A percentile compares a stretch with the other conserved stretches of the same genome.
phyloP scores from a whole-genome alignment of 2,888 invertebrate species.

The Tenthredo scrophulariae region DNA sequence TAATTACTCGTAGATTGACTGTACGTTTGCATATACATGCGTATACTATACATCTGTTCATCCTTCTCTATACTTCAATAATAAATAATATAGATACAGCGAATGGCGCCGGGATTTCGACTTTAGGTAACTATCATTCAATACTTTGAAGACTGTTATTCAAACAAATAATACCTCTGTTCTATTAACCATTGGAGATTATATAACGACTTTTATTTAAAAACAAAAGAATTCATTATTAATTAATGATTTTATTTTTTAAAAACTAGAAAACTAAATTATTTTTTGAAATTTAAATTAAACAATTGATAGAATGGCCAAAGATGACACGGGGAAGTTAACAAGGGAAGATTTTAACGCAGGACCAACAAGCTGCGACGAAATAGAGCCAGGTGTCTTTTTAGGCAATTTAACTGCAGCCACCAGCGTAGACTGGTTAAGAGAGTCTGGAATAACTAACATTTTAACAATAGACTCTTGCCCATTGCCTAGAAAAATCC shows the following conservation, averaged over 20 bases:
- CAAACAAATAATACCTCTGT: neutral
- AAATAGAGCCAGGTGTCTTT: conserved; percentile 81
- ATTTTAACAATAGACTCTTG: conserved; percentile 92
- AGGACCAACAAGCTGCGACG: conserved; percentile 81
- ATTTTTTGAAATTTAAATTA: neutral
- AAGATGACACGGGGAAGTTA: conserved; percentile 62
- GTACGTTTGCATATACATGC: neutral
- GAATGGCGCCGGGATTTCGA: conserved; percentile 29
- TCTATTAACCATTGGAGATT: neutral
- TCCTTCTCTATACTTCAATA: neutral
- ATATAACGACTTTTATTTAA: neutral
- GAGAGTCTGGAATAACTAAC: conserved; percentile 85
- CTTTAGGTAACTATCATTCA: conserved; percentile 15
- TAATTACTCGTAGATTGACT: neutral
- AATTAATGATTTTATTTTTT: too few relatives aligned
- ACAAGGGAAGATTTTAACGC: conserved; percentile 79
- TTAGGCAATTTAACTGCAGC: conserved; percentile 90
- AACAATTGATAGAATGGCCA: conserved; percentile 60
- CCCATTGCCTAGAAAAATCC: conserved; percentile 88
- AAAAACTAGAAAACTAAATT: neutral
- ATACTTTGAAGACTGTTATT: neutral
- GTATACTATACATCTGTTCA: neutral
- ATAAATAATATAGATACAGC: neutral
- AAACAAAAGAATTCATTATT: neutral
- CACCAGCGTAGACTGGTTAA: conserved; percentile 85